A percentile compares a stretch with the other conserved stretches of the same genome.
Conservation (phyloP, 1,140 invertebrate genomes). For the Caenorhabditis brenneri region DNA sequence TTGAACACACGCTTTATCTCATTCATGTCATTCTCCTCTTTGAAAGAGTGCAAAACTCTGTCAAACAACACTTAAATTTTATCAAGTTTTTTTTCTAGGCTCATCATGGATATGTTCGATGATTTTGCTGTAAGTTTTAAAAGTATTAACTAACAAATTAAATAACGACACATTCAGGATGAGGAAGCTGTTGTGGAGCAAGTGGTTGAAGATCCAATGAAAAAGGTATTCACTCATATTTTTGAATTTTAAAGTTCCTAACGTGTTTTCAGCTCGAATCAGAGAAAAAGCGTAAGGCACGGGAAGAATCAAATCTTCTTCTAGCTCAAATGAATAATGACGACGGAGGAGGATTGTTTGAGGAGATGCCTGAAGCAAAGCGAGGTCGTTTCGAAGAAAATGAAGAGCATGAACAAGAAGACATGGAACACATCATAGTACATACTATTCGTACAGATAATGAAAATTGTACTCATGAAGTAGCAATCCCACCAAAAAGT, state of each 20-base stretch:
- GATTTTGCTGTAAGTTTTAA: neutral
- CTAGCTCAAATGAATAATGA: neutral
- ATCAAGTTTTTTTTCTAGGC: neutral
- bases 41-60: neutral
- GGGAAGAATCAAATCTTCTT: neutral
- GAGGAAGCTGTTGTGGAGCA: neutral
- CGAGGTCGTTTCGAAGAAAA: neutral
- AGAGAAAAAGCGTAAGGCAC: neutral
- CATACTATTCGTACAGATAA: slow-evolving; percentile 49
- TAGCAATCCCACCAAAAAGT: slow-evolving; percentile 71
- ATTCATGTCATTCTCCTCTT: no score
- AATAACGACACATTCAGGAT: neutral
- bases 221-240: no score
- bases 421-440: slow-evolving; percentile 15
- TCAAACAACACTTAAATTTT: neutral
- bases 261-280: neutral
- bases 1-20: no score
- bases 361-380: neutral
- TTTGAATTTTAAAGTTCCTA: no score
- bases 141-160: neutral
- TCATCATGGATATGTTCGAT: neutral
- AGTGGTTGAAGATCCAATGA: neutral
- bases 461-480: slow-evolving; percentile 68
- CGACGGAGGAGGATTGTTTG: neutral
- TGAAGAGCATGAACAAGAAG: neutral